Evolutionary conservation across 2,797 vertebrate genomes (phyloP).

Genomic region (Pseudomugil tenellus): DNA sequence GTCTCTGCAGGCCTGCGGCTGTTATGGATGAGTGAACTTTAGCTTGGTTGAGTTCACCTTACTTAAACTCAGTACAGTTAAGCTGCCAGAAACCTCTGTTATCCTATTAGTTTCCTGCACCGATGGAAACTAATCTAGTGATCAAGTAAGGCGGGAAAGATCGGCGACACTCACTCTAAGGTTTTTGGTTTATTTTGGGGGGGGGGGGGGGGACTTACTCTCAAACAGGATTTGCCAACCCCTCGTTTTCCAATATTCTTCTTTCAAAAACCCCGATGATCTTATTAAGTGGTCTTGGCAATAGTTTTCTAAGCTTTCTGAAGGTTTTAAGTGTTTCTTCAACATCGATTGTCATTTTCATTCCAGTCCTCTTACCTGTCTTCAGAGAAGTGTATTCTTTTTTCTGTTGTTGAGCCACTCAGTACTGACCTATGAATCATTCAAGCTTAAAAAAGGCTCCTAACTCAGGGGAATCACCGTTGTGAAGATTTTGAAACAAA

Average conservation of each 20-base stretch:
- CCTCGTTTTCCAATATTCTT: background rate
- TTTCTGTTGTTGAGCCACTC: background rate
- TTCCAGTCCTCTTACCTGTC: background rate
- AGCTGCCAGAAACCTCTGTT: constrained; percentile 46
- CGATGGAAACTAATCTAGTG: constrained; percentile 23
- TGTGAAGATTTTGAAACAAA: background rate
- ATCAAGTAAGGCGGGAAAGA: constrained; percentile 20
- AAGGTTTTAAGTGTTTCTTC: too few relatives aligned
- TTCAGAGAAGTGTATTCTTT: background rate
- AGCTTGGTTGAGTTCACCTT: constrained; percentile 34
- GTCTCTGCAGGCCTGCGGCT: constrained; percentile 44
- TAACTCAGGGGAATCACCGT: background rate
- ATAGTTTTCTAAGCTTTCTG: background rate
- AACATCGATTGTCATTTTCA: background rate
- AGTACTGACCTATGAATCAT: background rate
- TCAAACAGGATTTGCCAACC: background rate
- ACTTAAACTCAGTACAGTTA: constrained; percentile 27
- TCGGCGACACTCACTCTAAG: background rate
- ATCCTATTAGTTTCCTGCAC: constrained; percentile 52
- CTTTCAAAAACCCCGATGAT: background rate
- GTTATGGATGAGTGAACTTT: constrained; percentile 41
- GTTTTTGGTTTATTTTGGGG: background rate
- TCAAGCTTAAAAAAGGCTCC: background rate
- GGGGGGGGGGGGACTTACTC: background rate
- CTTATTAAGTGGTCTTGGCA: background rate